phyloP scores from a whole-genome alignment of 2,888 invertebrate species.

The Zygaena filipendulae region DNA sequence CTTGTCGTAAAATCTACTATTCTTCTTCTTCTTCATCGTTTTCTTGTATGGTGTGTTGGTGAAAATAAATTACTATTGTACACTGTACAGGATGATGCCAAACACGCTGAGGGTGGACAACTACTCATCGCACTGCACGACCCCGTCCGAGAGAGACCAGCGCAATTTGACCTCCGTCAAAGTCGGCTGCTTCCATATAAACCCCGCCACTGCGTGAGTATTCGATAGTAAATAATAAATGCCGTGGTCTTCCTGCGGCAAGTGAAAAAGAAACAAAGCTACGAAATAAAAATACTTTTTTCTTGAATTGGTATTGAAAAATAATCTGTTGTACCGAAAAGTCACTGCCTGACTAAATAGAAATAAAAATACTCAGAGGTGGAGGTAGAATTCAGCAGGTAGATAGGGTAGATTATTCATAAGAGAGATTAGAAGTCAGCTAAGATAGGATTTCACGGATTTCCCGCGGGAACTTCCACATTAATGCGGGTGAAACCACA shows the following conservation, averaged over 20 bases:
- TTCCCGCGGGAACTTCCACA: too few species aligned
- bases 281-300: too few species aligned
- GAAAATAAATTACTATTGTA: constrained; percentile 1
- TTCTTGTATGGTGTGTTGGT: constrained; percentile 4
- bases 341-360: too few species aligned
- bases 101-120: constrained; percentile 34
- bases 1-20: not conserved
- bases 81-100: constrained; percentile 29
- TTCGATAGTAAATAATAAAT: too few species aligned
- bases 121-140: constrained; percentile 45
- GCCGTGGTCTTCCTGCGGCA: not conserved
- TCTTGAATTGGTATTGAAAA: too few species aligned
- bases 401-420: too few species aligned
- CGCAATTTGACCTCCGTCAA: constrained; percentile 38
- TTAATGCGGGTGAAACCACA: too few species aligned
- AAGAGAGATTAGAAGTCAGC: too few species aligned
- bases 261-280: not conserved
- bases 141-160: constrained; percentile 40
- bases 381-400: too few species aligned
- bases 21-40: constrained; percentile 1
- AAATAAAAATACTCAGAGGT: too few species aligned
- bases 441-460: too few species aligned
- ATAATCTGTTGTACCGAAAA: too few species aligned
- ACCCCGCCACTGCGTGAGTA: constrained; percentile 48
- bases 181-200: constrained; percentile 50